Evolutionary conservation across 2,888 invertebrate genomes (phyloP).

Genomic region (Synanthedon tipuliformis): DNA sequence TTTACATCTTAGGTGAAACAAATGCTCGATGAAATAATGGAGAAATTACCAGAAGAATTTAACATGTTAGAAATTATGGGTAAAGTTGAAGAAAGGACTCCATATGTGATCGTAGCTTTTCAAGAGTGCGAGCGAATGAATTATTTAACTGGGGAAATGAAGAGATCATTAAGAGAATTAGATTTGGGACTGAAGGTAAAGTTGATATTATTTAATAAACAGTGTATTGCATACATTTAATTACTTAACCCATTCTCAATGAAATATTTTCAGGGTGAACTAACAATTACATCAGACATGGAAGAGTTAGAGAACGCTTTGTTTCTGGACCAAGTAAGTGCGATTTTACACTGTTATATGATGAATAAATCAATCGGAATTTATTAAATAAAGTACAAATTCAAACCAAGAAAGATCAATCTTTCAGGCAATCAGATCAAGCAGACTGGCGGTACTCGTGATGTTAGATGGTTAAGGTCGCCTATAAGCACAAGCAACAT

Average conservation of each 20-base stretch:
- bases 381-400: neutral
- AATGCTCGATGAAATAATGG: constrained; percentile 93
- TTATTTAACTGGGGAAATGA: constrained; percentile 89
- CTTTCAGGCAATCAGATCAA: too few relatives aligned
- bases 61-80: constrained; percentile 96
- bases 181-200: constrained; percentile 90
- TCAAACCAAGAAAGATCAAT: neutral
- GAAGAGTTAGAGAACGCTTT: constrained; percentile 92
- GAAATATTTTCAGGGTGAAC: constrained; percentile 77
- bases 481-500: too few relatives aligned
- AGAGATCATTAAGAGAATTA: constrained; percentile 88
- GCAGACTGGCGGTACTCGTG: too few relatives aligned
- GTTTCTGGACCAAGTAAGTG: constrained; percentile 84
- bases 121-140: constrained; percentile 98
- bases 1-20: constrained; percentile 80
- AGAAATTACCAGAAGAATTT: constrained; percentile 95
- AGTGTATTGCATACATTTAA: neutral
- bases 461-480: too few relatives aligned
- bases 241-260: neutral
- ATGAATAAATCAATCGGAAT: neutral
- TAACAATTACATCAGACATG: constrained; percentile 97
- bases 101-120: constrained; percentile 95
- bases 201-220: neutral
- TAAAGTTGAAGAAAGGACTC: constrained; percentile 94
- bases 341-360: neutral